Evolutionary conservation across 2,888 invertebrate genomes (phyloP).

Genomic region (Drosophila formosana): DNA sequence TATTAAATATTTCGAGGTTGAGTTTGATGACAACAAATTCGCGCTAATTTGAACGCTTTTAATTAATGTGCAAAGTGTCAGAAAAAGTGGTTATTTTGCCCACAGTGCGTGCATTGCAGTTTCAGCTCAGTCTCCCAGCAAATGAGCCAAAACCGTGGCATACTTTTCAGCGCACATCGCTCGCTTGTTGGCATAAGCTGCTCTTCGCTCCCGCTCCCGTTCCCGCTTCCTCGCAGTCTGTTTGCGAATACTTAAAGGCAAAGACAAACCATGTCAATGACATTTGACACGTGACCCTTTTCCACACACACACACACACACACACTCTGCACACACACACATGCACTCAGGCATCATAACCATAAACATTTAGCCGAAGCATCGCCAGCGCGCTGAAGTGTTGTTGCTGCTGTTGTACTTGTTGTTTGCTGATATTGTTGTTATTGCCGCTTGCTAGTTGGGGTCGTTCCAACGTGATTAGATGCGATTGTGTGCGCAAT

Average conservation of each 20-base stretch:
- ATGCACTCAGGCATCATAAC: conserved; percentile 54
- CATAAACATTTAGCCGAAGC: conserved; percentile 72
- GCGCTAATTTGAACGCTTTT: no score
- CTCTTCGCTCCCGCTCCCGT: conserved; percentile 1
- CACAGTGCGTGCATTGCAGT: conserved; percentile 17
- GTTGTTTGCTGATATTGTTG: conserved; percentile 30
- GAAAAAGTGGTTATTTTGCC: no score
- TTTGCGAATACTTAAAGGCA: conserved; percentile 71
- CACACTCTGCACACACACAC: conserved; percentile 15
- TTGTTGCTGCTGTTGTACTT: conserved; percentile 30
- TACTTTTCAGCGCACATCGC: conserved; percentile 57
- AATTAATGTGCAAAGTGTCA: no score
- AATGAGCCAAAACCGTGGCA: conserved; percentile 76
- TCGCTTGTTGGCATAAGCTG: conserved; percentile 41
- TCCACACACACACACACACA: conserved; percentile 39
- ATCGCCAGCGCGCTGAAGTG: conserved; percentile 42
- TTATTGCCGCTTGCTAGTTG: conserved; percentile 50
- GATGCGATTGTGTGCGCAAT: conserved; percentile 81
- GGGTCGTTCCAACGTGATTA: conserved; percentile 74
- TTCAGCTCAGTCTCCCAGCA: conserved; percentile 44
- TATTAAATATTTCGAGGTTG: no score
- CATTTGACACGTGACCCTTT: conserved; percentile 81
- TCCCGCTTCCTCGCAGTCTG: conserved; percentile 22
- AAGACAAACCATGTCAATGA: conserved; percentile 79
- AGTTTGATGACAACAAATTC: no score